A percentile compares a stretch with the other conserved stretches of the same genome.
Evolutionary conservation across 2,113 vertebrate genomes (phyloP).

Genomic region (Panthera tigris): DNA sequence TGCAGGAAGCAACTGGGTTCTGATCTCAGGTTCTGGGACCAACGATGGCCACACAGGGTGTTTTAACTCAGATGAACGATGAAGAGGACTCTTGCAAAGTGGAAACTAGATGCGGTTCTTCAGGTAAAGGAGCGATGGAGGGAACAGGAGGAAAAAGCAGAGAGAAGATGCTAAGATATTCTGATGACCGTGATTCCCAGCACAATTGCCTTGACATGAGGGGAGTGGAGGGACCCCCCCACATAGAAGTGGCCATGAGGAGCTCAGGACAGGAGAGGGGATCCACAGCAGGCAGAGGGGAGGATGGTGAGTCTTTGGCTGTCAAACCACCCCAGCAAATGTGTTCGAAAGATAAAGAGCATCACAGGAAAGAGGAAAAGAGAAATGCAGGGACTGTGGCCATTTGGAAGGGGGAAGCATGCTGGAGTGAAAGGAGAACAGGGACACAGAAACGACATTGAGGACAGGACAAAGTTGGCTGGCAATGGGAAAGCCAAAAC

Average conservation of each 20-base stretch:
- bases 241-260: neutral
- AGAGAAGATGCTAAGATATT: slow-evolving; percentile 82
- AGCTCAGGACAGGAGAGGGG: neutral
- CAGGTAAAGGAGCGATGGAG: neutral
- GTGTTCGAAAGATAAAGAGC: slow-evolving; percentile 92
- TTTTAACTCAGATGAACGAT: neutral
- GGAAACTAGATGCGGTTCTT: neutral
- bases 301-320: slow-evolving; percentile 81
- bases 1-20: neutral
- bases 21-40: neutral
- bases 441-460: slow-evolving; percentile 92
- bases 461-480: slow-evolving; percentile 91
- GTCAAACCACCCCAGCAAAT: slow-evolving; percentile 95
- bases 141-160: slow-evolving; percentile 87
- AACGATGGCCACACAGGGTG: neutral
- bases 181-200: neutral
- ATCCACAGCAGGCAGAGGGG: neutral
- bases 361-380: slow-evolving; percentile 95
- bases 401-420: slow-evolving; percentile 91
- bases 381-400: slow-evolving; percentile 91
- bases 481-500: slow-evolving; percentile 94
- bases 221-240: neutral
- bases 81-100: neutral
- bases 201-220: neutral
- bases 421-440: slow-evolving; percentile 90